phyloP scores from a whole-genome alignment of 1,140 invertebrate species.

The Apis florea region DNA sequence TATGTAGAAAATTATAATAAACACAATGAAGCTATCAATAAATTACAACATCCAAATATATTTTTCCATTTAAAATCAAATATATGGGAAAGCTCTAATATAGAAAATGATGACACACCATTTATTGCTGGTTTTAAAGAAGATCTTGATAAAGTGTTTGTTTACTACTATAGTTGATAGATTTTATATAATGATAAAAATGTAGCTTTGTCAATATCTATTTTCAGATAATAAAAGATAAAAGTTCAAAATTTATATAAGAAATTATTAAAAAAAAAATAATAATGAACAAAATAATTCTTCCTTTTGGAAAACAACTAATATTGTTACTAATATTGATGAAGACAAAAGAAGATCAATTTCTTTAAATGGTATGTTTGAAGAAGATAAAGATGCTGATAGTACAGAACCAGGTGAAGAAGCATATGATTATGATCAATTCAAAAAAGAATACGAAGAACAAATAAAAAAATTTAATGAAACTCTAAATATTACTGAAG shows the following conservation, averaged over 20 bases:
- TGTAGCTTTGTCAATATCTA: constrained; percentile 18
- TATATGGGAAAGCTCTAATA: constrained; percentile 47
- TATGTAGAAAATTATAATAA: constrained; percentile 69
- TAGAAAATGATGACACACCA: constrained; percentile 52
- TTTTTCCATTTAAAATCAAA: constrained; percentile 34
- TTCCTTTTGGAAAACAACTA: neutral
- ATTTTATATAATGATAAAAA: neutral
- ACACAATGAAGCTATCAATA: constrained; percentile 24
- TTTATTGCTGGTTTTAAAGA: constrained; percentile 68
- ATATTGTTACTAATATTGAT: neutral
- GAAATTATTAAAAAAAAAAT: neutral
- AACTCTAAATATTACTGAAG: constrained; percentile 65
- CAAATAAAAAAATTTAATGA: constrained; percentile 57
- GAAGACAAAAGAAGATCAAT: neutral
- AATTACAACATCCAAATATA: constrained; percentile 31
- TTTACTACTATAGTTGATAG: constrained; percentile 8
- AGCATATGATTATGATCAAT: constrained; percentile 66
- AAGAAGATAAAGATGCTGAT: neutral
- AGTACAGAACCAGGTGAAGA: constrained; percentile 39
- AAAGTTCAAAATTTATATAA: neutral
- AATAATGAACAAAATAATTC: constrained; percentile 17
- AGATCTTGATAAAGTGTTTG: constrained; percentile 56
- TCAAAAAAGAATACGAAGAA: constrained; percentile 70
- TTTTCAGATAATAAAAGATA: constrained; percentile 18
- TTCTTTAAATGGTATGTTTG: neutral